Base-by-base conservation (phyloP, 2,888 invertebrate species). In the Ornithoptera priamus region DNA sequence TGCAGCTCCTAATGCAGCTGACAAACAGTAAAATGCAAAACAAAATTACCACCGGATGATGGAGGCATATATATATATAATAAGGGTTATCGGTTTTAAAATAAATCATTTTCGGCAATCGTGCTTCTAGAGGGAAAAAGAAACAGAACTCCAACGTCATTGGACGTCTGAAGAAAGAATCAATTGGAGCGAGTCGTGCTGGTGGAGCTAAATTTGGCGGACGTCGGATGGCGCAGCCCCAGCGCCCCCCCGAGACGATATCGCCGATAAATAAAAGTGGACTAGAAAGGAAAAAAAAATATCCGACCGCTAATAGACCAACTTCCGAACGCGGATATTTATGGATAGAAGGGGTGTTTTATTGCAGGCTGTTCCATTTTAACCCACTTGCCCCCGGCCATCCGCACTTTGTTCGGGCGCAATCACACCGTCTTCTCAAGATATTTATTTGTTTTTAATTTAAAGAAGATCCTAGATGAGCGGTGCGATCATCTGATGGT, bases 321-420 rank as follows among this genome's bases (percentile, higher is more conserved):
- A 89, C 88, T 91, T 91, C 89, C 88, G 87, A 87, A 88, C 84
- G 74, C 75, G 85, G 86, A 88, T 89, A 89, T 89, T 89, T 92
- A 92, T 92, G 90, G 89, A 85, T 86, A 88, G 86, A 85, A 88
- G 90, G 92, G 92, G 85, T 91, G 89, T 84, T 92, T 92, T 91
- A 91, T 91, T 82, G 88, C 86, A 75, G 82, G 77, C 78, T 87
- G 87, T 85, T 85, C 88, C 87, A 86, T 87, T 91, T 90, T 91
- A 91, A 88, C 90, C 90, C 87, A 86, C 85, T 91, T 85, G 91
- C 91, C 90, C 85, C 86, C 82, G 90, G 91, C 90, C 78, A 87
- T 91, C 87, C 85, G 82, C 89, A 89, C 89, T 90, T 85, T 83
- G 78, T 77, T 77, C 79, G 75, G 71, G 59, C 39, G n/a, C 65